Evolutionary conservation across 2,113 vertebrate genomes (phyloP).

Genomic region (Stomatorhinus ivindoensis): DNA sequence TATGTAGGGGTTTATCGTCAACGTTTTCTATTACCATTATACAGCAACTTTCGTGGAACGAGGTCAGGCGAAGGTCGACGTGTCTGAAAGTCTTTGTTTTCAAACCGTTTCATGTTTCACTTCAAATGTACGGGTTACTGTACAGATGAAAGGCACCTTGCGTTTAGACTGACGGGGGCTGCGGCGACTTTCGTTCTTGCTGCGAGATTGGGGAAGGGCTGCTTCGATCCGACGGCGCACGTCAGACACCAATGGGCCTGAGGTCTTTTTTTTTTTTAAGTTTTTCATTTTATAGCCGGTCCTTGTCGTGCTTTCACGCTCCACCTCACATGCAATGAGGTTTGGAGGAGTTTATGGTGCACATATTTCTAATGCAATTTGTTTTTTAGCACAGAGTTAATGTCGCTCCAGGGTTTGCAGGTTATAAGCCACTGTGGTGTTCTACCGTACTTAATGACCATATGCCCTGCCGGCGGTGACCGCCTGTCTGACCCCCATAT

Average conservation of each 20-base stretch:
- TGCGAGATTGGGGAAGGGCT: neutral
- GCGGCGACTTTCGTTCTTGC: neutral
- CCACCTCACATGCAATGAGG: slow-evolving; percentile 53
- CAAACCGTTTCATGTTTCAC: neutral
- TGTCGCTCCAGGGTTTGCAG: slow-evolving; percentile 50
- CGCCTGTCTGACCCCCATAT: slow-evolving; percentile 19
- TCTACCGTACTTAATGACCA: slow-evolving; percentile 47
- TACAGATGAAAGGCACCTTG: neutral
- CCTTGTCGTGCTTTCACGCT: slow-evolving; percentile 42
- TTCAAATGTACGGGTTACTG: neutral
- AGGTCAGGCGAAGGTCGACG: neutral
- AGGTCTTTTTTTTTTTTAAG: slow-evolving; percentile 8
- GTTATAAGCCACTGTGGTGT: slow-evolving; percentile 49
- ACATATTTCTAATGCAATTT: slow-evolving; percentile 66
- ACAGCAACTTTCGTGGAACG: neutral
- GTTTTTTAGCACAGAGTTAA: slow-evolving; percentile 58
- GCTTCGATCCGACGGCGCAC: slow-evolving; percentile 22
- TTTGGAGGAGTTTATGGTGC: slow-evolving; percentile 62
- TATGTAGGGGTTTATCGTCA: neutral
- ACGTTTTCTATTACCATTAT: neutral
- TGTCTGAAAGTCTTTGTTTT: slow-evolving; percentile 4
- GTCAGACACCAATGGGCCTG: slow-evolving; percentile 34
- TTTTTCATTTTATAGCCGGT: slow-evolving; percentile 34
- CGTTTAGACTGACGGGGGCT: neutral
- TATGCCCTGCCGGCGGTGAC: slow-evolving; percentile 33